phyloP scores from a whole-genome alignment of 2,888 invertebrate genomes.

The Zootermopsis nevadensis region DNA sequence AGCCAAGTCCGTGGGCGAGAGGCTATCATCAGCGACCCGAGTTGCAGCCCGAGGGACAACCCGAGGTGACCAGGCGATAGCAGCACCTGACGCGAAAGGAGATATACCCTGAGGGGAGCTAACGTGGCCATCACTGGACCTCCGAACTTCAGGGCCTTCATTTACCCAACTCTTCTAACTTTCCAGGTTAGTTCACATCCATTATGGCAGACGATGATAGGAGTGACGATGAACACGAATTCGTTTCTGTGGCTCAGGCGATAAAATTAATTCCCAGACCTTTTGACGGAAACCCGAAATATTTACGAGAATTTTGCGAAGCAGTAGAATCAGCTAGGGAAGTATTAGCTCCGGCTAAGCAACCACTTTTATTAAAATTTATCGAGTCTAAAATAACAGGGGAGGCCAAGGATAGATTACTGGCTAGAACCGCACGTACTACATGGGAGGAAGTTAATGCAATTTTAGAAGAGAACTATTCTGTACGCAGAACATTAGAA shows the following conservation, averaged over 20 bases:
- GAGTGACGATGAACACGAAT: background rate
- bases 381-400: too few relatives aligned
- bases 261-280: background rate
- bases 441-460: slow-evolving; percentile 14
- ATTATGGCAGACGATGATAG: background rate
- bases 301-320: background rate
- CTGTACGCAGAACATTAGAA: slow-evolving; percentile 28
- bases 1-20: slow-evolving; percentile 11
- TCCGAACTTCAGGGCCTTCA: background rate
- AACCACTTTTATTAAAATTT: slow-evolving; percentile 31
- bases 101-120: slow-evolving; percentile 35
- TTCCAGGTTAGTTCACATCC: background rate
- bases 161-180: slow-evolving; percentile 5
- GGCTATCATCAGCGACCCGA: slow-evolving; percentile 11
- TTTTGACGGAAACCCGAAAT: background rate
- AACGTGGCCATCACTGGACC: slow-evolving; percentile 29
- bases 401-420: too few relatives aligned
- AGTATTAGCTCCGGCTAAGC: slow-evolving; percentile 9
- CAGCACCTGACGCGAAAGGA: background rate
- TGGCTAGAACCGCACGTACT: too few relatives aligned
- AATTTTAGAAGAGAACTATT: slow-evolving; percentile 25
- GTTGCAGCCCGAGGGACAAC: too few relatives aligned
- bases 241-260: slow-evolving; percentile 7
- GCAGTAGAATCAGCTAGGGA: background rate
- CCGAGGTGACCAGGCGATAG: background rate